phyloP scores from a whole-genome alignment of 2,888 invertebrate species.

The Unio pictorum region DNA sequence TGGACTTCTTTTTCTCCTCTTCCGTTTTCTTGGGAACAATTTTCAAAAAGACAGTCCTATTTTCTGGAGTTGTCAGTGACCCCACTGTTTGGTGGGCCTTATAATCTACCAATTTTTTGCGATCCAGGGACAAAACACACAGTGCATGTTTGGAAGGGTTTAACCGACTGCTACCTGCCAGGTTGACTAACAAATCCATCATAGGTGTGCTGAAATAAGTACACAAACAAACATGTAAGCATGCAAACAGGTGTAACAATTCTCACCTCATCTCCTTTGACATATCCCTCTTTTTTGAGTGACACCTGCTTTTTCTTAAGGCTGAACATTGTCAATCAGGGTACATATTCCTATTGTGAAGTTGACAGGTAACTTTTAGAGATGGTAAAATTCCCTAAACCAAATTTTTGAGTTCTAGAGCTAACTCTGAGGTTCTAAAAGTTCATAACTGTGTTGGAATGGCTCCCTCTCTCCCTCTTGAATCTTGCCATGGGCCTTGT shows the following conservation, averaged over 20 bases:
- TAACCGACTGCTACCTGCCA: constrained; percentile 80
- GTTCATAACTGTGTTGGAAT: no score
- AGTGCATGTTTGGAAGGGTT: constrained; percentile 80
- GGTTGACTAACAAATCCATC: constrained; percentile 84
- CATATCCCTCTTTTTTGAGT: background rate
- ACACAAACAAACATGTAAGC: background rate
- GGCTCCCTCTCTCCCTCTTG: no score
- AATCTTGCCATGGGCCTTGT: no score
- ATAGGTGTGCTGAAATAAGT: constrained; percentile 79
- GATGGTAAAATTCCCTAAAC: no score
- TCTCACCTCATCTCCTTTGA: constrained; percentile 1
- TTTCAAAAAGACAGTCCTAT: constrained; percentile 69
- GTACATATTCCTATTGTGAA: background rate
- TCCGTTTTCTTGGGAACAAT: constrained; percentile 72
- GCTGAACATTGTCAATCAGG: constrained; percentile 28
- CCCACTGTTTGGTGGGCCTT: constrained; percentile 84
- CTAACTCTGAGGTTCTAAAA: no score
- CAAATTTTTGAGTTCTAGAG: no score
- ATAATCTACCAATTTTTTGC: constrained; percentile 75
- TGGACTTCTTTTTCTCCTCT: constrained; percentile 42
- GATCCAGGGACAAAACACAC: constrained; percentile 77
- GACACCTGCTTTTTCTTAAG: constrained; percentile 34
- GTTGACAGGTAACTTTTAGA: no score
- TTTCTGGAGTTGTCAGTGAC: constrained; percentile 64
- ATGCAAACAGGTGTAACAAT: background rate